Conservation (phyloP, 2,113 vertebrate genomes). For the Sinosuthora webbiana region DNA sequence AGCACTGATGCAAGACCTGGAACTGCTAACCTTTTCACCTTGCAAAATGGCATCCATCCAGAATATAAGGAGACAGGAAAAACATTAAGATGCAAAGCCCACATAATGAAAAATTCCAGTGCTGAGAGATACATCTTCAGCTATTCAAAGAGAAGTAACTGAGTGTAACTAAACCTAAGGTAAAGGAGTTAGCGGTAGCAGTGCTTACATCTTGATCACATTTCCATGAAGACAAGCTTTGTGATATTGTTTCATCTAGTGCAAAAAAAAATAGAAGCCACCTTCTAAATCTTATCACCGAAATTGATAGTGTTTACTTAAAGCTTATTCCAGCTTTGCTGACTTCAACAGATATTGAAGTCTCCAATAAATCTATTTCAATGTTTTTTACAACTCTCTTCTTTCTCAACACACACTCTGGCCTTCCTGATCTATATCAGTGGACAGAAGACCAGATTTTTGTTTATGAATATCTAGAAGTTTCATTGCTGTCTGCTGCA, state of each 20-base stretch:
- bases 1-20: background rate
- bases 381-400: constrained; percentile 22
- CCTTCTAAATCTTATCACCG: constrained; percentile 59
- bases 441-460: constrained; percentile 27
- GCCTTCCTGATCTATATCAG: constrained; percentile 47
- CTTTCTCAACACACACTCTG: constrained; percentile 5
- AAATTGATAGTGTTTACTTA: constrained; percentile 69
- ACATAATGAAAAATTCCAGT: constrained; percentile 39
- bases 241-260: constrained; percentile 23
- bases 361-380: constrained; percentile 63
- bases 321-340: constrained; percentile 56
- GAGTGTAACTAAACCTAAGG: background rate
- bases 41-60: constrained; percentile 38
- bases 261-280: background rate
- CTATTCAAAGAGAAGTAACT: background rate
- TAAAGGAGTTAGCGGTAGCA: background rate
- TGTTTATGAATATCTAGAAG: constrained; percentile 57
- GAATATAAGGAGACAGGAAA: constrained; percentile 31
- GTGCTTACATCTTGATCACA: constrained; percentile 31
- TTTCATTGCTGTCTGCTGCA: constrained; percentile 33
- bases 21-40: constrained; percentile 46
- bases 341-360: constrained; percentile 63
- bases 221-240: constrained; percentile 41
- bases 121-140: background rate
- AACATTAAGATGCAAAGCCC: constrained; percentile 5